Conservation (phyloP, 2,888 invertebrate species). For the Calliphora vomitoria region DNA sequence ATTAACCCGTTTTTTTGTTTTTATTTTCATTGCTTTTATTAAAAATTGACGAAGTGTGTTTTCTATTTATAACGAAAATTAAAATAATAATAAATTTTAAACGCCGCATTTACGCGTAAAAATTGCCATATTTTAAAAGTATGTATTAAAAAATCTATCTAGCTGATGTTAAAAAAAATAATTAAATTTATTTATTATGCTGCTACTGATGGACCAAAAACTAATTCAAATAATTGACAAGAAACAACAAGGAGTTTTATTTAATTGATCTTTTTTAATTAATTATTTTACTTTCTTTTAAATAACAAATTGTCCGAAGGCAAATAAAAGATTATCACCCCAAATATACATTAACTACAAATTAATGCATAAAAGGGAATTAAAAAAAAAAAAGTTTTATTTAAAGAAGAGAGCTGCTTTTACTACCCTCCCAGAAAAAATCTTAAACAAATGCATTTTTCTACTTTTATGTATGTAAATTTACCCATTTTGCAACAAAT, state of each 20-base stretch:
- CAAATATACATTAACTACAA: slow-evolving; percentile 62
- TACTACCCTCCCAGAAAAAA: background rate
- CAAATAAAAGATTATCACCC: slow-evolving; percentile 70
- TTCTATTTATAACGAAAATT: slow-evolving; percentile 60
- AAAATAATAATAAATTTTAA: slow-evolving; percentile 62
- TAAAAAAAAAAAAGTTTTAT: slow-evolving; percentile 22
- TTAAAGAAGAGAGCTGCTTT: slow-evolving; percentile 13
- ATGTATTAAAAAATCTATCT: slow-evolving; percentile 48
- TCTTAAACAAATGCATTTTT: background rate
- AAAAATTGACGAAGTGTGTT: slow-evolving; percentile 84
- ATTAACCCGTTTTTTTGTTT: slow-evolving; percentile 70
- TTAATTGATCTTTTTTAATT: background rate
- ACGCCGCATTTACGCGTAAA: slow-evolving; percentile 78
- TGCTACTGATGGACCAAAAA: slow-evolving; percentile 50
- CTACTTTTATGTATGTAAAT: background rate
- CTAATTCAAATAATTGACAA: slow-evolving; percentile 46
- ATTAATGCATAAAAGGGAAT: slow-evolving; percentile 50
- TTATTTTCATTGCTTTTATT: slow-evolving; percentile 67
- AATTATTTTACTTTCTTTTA: slow-evolving; percentile 2
- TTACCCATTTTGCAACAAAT: background rate
- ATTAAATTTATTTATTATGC: slow-evolving; percentile 42
- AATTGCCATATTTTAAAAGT: slow-evolving; percentile 39
- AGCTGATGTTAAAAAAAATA: slow-evolving; percentile 51
- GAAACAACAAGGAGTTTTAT: slow-evolving; percentile 20
- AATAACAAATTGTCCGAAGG: slow-evolving; percentile 68